Evolutionary conservation across 2,888 invertebrate genomes (phyloP).

Genomic region (Phaonia tiefii): DNA sequence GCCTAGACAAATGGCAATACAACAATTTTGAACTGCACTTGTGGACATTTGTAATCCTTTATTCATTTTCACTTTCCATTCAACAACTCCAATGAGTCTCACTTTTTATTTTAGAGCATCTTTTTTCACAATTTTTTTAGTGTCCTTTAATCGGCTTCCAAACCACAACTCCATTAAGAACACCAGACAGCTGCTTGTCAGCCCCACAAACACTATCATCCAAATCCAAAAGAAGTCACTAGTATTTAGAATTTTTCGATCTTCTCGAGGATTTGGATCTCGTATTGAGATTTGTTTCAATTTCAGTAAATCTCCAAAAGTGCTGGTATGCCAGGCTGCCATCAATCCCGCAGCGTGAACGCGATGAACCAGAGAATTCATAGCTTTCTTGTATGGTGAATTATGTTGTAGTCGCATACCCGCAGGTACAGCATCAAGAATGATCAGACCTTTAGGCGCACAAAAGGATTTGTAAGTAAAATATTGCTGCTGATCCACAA

Average conservation of each 20-base stretch:
- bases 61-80: too few species aligned
- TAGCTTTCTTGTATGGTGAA: constrained; percentile 31
- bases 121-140: too few species aligned
- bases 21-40: too few species aligned
- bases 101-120: too few species aligned
- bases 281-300: not conserved
- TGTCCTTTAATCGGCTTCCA: too few species aligned
- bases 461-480: constrained; percentile 35
- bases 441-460: not conserved
- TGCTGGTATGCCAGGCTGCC: constrained; percentile 26
- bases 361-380: constrained; percentile 21
- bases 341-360: constrained; percentile 32
- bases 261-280: not conserved
- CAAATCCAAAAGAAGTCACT: constrained; percentile 40
- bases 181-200: not conserved
- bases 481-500: constrained; percentile 30
- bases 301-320: constrained; percentile 35
- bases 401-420: constrained; percentile 34
- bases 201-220: not conserved
- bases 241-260: not conserved
- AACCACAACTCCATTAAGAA: constrained; percentile 11
- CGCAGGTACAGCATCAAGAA: not conserved
- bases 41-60: too few species aligned
- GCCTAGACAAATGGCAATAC: too few species aligned
- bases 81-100: too few species aligned